Conservation (phyloP, 2,113 vertebrate species). For the Acanthisitta chloris region DNA sequence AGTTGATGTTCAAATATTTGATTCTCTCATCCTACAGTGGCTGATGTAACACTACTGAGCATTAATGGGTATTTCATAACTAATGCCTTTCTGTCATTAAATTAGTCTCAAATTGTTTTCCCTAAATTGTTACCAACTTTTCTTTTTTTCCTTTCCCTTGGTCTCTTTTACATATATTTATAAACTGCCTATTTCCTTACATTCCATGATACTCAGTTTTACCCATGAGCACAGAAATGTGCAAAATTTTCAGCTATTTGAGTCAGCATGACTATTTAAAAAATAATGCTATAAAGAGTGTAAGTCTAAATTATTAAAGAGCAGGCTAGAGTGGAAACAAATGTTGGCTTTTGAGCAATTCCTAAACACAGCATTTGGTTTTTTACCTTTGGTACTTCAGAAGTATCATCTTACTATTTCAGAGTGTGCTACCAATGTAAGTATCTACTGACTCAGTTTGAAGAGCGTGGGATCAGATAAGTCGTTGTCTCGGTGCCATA, state of each 20-base stretch:
- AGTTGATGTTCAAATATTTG: neutral
- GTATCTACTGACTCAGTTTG: neutral
- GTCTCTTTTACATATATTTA: neutral
- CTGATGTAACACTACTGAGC: neutral
- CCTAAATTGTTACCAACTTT: neutral
- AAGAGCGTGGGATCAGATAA: fast-evolving
- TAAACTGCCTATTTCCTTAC: neutral
- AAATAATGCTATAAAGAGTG: neutral
- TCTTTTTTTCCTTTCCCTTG: neutral
- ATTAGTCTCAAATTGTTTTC: neutral
- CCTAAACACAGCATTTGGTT: neutral
- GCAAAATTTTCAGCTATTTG: neutral
- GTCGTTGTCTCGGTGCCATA: neutral
- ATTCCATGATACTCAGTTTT: neutral
- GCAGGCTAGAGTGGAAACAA: neutral
- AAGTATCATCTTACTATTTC: neutral
- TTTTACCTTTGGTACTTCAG: neutral
- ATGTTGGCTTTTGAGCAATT: neutral
- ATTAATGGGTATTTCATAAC: neutral
- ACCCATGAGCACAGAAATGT: neutral
- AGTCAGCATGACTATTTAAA: neutral
- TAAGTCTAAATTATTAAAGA: neutral
- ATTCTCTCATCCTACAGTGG: neutral
- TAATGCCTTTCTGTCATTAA: neutral
- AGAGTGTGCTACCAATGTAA: neutral